phyloP scores from a whole-genome alignment of 1,140 invertebrate genomes.

The Scaptomyza hsui region DNA sequence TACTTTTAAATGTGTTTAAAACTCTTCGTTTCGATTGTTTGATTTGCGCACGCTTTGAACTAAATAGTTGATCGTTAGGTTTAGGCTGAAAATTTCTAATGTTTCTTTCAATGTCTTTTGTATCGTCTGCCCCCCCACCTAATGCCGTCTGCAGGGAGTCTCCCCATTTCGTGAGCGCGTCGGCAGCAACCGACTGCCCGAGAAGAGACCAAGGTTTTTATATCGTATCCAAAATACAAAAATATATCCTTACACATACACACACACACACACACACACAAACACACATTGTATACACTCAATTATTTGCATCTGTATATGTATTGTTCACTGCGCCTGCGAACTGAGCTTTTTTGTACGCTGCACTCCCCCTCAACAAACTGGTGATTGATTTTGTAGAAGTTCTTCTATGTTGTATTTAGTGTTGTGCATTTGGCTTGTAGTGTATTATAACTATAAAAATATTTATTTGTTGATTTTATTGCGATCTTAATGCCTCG shows the following conservation, averaged over 20 bases:
- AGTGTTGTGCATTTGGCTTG: slow-evolving; percentile 52
- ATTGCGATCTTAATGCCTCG: slow-evolving; percentile 28
- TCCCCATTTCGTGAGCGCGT: slow-evolving; percentile 94
- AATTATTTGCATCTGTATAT: slow-evolving; percentile 53
- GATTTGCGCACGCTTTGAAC: slow-evolving; percentile 30
- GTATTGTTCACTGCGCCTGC: slow-evolving; percentile 40
- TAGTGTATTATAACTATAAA: slow-evolving; percentile 30
- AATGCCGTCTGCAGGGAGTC: slow-evolving; percentile 84
- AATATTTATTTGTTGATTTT: slow-evolving; percentile 14
- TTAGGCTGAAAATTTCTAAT: slow-evolving; percentile 47
- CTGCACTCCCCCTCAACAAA: slow-evolving; percentile 7
- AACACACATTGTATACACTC: slow-evolving; percentile 21
- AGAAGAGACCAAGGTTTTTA: slow-evolving; percentile 91
- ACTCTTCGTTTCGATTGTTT: slow-evolving; percentile 15
- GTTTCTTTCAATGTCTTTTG: slow-evolving; percentile 52
- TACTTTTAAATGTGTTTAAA: slow-evolving; percentile 3
- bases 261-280: slow-evolving; percentile 25
- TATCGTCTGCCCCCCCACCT: slow-evolving; percentile 29
- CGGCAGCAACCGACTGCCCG: slow-evolving; percentile 92
- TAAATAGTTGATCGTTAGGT: slow-evolving; percentile 21
- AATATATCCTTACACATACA: slow-evolving; percentile 6
- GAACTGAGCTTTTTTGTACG: slow-evolving; percentile 23
- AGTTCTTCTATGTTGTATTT: slow-evolving; percentile 40
- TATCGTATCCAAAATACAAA: slow-evolving; percentile 68
- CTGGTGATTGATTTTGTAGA: slow-evolving; percentile 18